Evolutionary conservation across 1,140 invertebrate species (phyloP).

Genomic region (Drosophila littoralis): DNA sequence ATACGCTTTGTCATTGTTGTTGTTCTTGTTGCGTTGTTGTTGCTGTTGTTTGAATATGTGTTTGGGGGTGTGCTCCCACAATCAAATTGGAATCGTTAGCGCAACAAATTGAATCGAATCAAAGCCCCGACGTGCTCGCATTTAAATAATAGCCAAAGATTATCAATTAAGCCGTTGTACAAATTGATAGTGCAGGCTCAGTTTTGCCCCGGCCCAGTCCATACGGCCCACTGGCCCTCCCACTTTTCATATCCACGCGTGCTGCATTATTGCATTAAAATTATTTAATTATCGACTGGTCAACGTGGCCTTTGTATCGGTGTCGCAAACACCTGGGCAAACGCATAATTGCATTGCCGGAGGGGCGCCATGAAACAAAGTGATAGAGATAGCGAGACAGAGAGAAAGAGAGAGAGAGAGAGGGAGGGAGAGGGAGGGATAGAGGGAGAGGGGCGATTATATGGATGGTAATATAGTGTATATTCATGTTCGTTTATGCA

Average conservation of each 20-base stretch:
- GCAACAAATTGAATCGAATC: constrained; percentile 75
- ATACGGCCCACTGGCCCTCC: neutral
- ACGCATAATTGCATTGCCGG: constrained; percentile 46
- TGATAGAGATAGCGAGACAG: neutral
- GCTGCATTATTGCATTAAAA: constrained; percentile 61
- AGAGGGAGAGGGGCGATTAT: neutral
- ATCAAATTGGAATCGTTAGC: constrained; percentile 66
- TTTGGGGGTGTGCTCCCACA: constrained; percentile 33
- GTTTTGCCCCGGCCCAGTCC: neutral
- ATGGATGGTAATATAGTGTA: neutral
- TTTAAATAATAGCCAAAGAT: constrained; percentile 82
- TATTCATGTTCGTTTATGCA: constrained; percentile 21
- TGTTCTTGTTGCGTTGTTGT: constrained; percentile 3
- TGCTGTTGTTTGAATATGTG: constrained; percentile 6
- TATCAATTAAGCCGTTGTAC: constrained; percentile 77
- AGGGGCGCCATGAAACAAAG: constrained; percentile 14
- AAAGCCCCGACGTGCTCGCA: constrained; percentile 53
- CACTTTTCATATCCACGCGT: neutral
- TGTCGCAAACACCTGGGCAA: constrained; percentile 29
- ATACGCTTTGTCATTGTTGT: constrained; percentile 23
- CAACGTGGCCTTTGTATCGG: constrained; percentile 41
- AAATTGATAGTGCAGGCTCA: constrained; percentile 73
- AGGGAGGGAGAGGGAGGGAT: constrained; percentile 1
- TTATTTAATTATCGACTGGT: constrained; percentile 60
- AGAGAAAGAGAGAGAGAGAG: neutral